Evolutionary conservation across 2,113 vertebrate species (phyloP), one percentile per base, ranked within the genome.

Genomic region (Anser brachyrhynchus): DNA sequence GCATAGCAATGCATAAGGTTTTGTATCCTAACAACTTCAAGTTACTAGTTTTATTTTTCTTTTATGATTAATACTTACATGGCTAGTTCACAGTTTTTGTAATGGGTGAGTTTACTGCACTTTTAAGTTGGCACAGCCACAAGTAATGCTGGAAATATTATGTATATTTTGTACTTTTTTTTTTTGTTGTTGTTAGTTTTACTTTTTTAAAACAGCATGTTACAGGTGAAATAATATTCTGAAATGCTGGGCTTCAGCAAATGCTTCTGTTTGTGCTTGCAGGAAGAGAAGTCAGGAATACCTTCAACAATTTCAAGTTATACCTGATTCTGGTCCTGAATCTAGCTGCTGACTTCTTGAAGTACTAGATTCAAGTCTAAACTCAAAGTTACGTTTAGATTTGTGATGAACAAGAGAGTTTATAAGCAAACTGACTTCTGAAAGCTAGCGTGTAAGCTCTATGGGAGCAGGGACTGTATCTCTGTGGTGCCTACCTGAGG

Each of bases 151-250:
- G 85, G 91, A 93, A 94, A 87, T 94, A 88, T 87, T 75, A 88
- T 96, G 95, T 96, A 96, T 96, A 94, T 96, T 96, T 96, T 97
- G 89, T 93, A 85, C 77, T 90, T 61, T 95, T 54, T 66, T 49
- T 46, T 49, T 88, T 65, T 95, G 54, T 65, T 49, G 69, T 69
- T 89, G 82, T 92, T 84, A 23, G 58, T 59, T 84, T 81, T 84
- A 73, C 44, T 74, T 90, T 92, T 84, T 81, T 15, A 66, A 89
- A 90, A 73, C 29, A 82, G 62, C 86, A 84, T n/a, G 3, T 92
- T 92, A 88, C 43, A 77, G 28, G 11, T 76, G 10, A 90, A 75
- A 39, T 57, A 87, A 55, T 88, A 55, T 29, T 87, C 69, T 91
- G 59, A 83, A 89, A 87, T 80, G 18, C 6, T 92, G 76, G 85